These are phyloP conservation scores for Trimorus sp. DNA, from an alignment of 2,888 invertebrate species.

Conservation along the genomic window DNA sequence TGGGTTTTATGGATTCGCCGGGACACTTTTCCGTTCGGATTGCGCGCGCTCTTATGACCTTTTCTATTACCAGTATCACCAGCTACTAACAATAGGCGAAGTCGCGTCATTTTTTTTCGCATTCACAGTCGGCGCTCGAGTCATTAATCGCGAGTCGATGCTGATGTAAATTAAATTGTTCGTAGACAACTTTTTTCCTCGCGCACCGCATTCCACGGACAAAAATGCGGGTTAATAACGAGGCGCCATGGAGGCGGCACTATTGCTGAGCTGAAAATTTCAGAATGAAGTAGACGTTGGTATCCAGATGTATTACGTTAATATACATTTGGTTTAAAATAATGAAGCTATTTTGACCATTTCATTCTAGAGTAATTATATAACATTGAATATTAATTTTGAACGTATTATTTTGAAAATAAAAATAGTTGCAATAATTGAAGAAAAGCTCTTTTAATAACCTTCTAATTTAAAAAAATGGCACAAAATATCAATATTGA, in stretches of 20 bases:
- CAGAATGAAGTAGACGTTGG: neutral
- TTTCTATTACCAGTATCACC: neutral
- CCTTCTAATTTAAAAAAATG: too few species aligned
- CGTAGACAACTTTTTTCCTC: neutral
- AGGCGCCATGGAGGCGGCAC: neutral
- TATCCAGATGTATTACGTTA: too few species aligned
- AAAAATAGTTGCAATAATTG: too few species aligned
- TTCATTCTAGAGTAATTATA: too few species aligned
- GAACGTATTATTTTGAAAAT: too few species aligned
- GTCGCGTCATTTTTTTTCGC: too few species aligned
- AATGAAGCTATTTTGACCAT: too few species aligned
- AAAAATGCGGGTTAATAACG: neutral
- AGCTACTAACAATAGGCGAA: neutral
- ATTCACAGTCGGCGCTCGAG: neutral
- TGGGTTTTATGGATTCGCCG: conserved; percentile 39
- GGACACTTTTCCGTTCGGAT: neutral
- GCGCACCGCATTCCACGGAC: neutral
- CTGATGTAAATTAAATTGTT: conserved; percentile 1
- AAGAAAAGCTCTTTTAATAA: too few species aligned
- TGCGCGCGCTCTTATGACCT: neutral
- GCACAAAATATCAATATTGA: too few species aligned
- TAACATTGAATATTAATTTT: too few species aligned
- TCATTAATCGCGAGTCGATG: neutral
- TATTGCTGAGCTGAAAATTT: neutral
- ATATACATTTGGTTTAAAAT: too few species aligned